phyloP scores from a whole-genome alignment of 2,888 invertebrate genomes.

The Leptura quadrifasciata region DNA sequence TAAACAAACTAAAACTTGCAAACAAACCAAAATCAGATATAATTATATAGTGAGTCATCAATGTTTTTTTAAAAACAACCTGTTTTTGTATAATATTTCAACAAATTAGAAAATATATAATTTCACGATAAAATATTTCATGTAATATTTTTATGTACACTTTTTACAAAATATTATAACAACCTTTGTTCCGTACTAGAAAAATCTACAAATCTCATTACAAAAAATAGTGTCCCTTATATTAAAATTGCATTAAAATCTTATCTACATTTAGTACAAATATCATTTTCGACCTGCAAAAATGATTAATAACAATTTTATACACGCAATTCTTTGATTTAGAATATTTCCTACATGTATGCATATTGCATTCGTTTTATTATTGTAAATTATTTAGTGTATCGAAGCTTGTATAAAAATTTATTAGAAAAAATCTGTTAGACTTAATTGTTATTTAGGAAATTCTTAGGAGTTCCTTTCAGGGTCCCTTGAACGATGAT shows the following conservation, averaged over 20 bases:
- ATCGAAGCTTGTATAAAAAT: conserved; percentile 53
- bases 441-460: background rate
- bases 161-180: conserved; percentile 58
- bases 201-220: conserved; percentile 54
- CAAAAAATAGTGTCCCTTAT: conserved; percentile 60
- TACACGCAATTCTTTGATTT: conserved; percentile 18
- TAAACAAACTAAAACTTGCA: background rate
- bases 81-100: background rate
- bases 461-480: conserved; percentile 70
- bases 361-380: conserved; percentile 4
- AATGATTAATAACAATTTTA: conserved; percentile 56
- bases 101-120: conserved; percentile 17
- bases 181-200: conserved; percentile 55
- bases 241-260: conserved; percentile 53
- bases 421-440: conserved; percentile 31
- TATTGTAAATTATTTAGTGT: background rate
- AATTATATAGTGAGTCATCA: conserved; percentile 5
- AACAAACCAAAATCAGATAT: background rate
- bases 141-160: conserved; percentile 50
- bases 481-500: conserved; percentile 72
- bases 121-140: conserved; percentile 13
- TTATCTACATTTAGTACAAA: conserved; percentile 60
- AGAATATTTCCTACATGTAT: background rate
- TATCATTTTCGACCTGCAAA: conserved; percentile 66
- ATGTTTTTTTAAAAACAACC: background rate